Conservation (phyloP, 2,888 invertebrate genomes). For the Pristionchus arcanus region DNA sequence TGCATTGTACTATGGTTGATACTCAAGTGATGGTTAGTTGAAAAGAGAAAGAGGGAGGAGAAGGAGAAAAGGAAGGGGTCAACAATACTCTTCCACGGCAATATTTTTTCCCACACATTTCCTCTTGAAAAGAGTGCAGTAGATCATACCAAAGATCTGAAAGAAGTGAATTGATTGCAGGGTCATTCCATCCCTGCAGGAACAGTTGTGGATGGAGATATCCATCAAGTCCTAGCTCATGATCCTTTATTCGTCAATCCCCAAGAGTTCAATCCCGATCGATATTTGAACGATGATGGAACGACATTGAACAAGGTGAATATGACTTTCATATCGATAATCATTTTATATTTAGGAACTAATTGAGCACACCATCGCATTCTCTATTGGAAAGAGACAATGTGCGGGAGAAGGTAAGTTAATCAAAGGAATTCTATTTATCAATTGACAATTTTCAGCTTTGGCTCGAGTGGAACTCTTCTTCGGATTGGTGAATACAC, state of each 20-base stretch:
- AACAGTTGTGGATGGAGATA: conserved; percentile 17
- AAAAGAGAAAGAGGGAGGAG: neutral
- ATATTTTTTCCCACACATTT: too few species aligned
- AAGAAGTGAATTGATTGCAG: neutral
- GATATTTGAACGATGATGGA: conserved; percentile 24
- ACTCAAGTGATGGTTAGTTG: conserved; percentile 30
- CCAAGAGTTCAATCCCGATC: conserved; percentile 5
- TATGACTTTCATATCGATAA: neutral
- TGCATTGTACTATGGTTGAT: neutral
- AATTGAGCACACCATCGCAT: neutral
- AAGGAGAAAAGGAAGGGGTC: neutral
- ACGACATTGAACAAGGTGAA: conserved; percentile 1
- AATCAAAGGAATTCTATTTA: neutral
- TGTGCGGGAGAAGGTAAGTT: conserved; percentile 10
- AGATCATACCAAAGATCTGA: neutral
- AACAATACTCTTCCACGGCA: neutral
- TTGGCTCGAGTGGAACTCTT: conserved; percentile 27
- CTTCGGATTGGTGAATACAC: neutral
- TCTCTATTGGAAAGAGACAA: conserved; percentile 37
- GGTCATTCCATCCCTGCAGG: neutral
- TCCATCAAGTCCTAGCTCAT: conserved; percentile 22
- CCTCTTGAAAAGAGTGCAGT: neutral
- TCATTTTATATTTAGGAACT: neutral
- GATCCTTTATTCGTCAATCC: neutral
- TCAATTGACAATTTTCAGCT: neutral